These are phyloP conservation scores for Notarius lentiginosus DNA, from an alignment of 2,113 vertebrate genomes.

Conservation along the genomic window DNA sequence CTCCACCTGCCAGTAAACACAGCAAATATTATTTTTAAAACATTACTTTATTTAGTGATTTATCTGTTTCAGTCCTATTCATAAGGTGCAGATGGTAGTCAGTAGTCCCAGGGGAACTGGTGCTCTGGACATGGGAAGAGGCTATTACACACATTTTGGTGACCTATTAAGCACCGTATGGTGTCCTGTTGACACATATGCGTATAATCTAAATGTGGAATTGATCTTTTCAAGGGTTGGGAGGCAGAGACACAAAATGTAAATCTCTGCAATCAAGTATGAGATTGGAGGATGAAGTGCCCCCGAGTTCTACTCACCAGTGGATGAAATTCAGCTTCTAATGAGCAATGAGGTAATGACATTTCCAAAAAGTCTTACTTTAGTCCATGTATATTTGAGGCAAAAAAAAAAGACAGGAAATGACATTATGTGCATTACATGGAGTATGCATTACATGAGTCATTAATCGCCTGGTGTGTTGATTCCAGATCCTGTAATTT, in stretches of 20 bases:
- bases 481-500: conserved; percentile 3
- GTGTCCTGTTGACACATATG: conserved; percentile 62
- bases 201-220: conserved; percentile 73
- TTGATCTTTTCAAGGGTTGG: conserved; percentile 71
- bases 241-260: conserved; percentile 70
- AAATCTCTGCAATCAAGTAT: conserved; percentile 72
- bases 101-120: conserved; percentile 58
- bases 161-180: conserved; percentile 76
- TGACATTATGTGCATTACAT: conserved; percentile 30
- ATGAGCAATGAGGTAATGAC: conserved; percentile 41
- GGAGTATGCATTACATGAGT: conserved; percentile 23
- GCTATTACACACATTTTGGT: conserved; percentile 72
- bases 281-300: conserved; percentile 65
- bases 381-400: conserved; percentile 5
- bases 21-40: conserved; percentile 54
- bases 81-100: conserved; percentile 6
- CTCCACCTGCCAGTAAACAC: conserved; percentile 57
- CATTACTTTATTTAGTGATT: conserved; percentile 44
- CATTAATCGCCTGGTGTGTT: conserved; percentile 5
- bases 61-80: conserved; percentile 14
- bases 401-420: conserved; percentile 23
- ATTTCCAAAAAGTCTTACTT: conserved; percentile 20
- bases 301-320: conserved; percentile 6
- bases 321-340: conserved; percentile 18
- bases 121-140: conserved; percentile 57